Evolutionary conservation across 2,797 vertebrate species (phyloP).

Genomic region (Rhyacichthys aspro): DNA sequence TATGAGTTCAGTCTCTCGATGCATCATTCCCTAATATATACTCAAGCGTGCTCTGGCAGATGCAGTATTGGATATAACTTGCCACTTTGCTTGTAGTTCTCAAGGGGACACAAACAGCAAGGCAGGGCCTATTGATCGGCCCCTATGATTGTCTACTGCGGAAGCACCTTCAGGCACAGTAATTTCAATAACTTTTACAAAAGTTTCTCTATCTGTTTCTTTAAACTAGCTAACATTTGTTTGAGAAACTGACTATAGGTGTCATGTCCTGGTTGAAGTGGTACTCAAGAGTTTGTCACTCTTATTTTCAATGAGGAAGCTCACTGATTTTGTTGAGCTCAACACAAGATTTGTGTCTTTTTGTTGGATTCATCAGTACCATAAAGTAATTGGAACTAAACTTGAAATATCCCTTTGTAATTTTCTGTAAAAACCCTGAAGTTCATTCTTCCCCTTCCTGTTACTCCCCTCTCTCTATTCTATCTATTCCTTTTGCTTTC

Average conservation of each 20-base stretch:
- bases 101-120: constrained; percentile 60
- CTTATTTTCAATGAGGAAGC: constrained; percentile 68
- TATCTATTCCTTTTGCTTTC: constrained; percentile 25
- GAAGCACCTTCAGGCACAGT: constrained; percentile 46
- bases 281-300: constrained; percentile 78
- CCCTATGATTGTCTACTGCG: constrained; percentile 43
- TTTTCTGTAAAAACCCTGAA: constrained; percentile 81
- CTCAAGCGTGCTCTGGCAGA: constrained; percentile 43
- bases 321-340: constrained; percentile 76
- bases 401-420: constrained; percentile 81
- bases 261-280: constrained; percentile 74
- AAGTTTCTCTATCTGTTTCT: constrained; percentile 37
- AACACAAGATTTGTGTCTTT: constrained; percentile 78
- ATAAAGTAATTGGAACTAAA: constrained; percentile 77
- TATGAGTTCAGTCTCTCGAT: constrained; percentile 81
- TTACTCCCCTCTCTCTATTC: constrained; percentile 67
- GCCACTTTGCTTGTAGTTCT: constrained; percentile 57
- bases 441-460: constrained; percentile 80
- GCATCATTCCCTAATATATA: constrained; percentile 68
- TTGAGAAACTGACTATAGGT: constrained; percentile 74
- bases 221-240: background rate
- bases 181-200: constrained; percentile 40
- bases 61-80: constrained; percentile 58
- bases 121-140: constrained; percentile 59
- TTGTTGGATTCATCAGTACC: constrained; percentile 77